phyloP scores from a whole-genome alignment of 2,888 invertebrate species.

The Seira musarum region DNA sequence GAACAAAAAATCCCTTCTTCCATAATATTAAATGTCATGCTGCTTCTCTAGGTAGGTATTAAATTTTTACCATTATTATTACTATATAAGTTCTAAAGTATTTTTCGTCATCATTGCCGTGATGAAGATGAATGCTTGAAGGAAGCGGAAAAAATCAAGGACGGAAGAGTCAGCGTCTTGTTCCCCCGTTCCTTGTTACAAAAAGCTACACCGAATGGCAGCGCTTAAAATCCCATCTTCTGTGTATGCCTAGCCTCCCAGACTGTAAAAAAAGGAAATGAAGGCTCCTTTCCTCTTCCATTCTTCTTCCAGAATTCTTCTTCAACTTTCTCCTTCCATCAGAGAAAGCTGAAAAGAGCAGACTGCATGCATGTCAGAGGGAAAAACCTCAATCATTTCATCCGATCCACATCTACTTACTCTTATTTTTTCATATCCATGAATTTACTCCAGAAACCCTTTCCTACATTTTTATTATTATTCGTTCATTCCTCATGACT shows the following conservation, averaged over 20 bases:
- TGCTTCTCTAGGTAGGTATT: background rate
- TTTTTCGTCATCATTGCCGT: slow-evolving; percentile 15
- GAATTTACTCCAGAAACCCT: too few relatives aligned
- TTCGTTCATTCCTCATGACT: too few relatives aligned
- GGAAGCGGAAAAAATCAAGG: slow-evolving; percentile 54
- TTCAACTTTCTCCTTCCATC: slow-evolving; percentile 3
- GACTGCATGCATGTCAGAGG: background rate
- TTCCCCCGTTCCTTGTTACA: too few relatives aligned
- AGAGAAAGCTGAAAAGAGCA: background rate
- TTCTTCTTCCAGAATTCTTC: slow-evolving; percentile 27
- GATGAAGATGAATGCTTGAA: slow-evolving; percentile 42
- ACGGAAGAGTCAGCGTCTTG: slow-evolving; percentile 34
- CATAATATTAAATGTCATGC: background rate
- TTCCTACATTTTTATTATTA: too few relatives aligned
- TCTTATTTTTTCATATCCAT: background rate
- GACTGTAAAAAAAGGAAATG: slow-evolving; percentile 35
- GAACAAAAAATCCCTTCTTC: background rate
- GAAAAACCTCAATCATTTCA: background rate
- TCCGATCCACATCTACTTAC: background rate
- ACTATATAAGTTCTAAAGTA: too few relatives aligned
- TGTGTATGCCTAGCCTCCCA: background rate
- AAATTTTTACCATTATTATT: background rate
- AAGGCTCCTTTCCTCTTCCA: slow-evolving; percentile 47
- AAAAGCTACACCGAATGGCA: too few relatives aligned
- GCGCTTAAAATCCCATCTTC: too few relatives aligned